A percentile compares a stretch with the other conserved stretches of the same genome.
Evolutionary conservation across 2,113 vertebrate species (phyloP).

Genomic region (Hemiprocne comata): DNA sequence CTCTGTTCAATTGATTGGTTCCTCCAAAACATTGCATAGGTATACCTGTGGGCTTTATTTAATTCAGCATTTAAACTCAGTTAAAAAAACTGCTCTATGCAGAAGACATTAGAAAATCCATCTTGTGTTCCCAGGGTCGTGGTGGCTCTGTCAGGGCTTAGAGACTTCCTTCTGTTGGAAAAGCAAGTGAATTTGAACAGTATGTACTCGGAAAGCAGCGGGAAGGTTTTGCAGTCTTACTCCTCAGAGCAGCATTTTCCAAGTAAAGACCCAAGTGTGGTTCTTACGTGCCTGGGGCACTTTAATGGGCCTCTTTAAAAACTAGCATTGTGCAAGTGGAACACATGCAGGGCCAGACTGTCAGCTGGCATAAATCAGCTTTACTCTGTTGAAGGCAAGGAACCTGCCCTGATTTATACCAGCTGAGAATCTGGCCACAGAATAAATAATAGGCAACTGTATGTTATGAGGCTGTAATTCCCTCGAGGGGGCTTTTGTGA

Average conservation of each 20-base stretch:
- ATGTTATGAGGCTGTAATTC: slow-evolving; percentile 53
- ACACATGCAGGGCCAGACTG: slow-evolving; percentile 1
- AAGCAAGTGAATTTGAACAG: not conserved
- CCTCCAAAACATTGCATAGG: not conserved
- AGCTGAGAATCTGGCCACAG: slow-evolving; percentile 46
- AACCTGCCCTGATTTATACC: slow-evolving; percentile 65
- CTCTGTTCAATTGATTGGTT: not conserved
- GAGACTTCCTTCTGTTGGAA: not conserved
- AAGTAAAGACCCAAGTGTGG: slow-evolving; percentile 1
- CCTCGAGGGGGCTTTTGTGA: not conserved
- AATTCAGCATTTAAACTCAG: not conserved
- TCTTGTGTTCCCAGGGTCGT: not conserved
- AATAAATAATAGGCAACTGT: slow-evolving; percentile 50
- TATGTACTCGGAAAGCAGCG: not conserved
- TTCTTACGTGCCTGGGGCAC: slow-evolving; percentile 2
- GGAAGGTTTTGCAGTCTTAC: not conserved
- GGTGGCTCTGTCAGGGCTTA: not conserved
- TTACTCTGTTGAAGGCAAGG: slow-evolving; percentile 25
- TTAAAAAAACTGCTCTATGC: not conserved
- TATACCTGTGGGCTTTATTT: not conserved
- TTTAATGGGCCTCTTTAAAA: slow-evolving; percentile 48
- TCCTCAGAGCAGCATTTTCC: not conserved
- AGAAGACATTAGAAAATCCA: not conserved
- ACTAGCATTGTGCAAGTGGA: slow-evolving; percentile 48
- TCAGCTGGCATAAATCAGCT: slow-evolving; percentile 69